phyloP scores from a whole-genome alignment of 1,140 invertebrate genomes.

The Caenorhabditis elegans region DNA sequence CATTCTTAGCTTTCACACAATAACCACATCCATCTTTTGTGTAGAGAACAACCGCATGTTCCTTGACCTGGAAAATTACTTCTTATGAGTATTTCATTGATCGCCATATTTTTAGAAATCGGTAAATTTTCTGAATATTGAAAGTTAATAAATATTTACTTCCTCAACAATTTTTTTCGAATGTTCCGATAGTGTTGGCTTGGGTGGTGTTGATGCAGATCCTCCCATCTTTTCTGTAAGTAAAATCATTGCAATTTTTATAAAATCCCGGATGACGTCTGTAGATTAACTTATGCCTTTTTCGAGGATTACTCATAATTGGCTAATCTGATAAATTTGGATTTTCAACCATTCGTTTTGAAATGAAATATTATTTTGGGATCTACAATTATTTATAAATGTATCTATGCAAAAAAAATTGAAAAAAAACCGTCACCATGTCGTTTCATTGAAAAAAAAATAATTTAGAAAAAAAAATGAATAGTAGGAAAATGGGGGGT shows the following conservation, averaged over 20 bases:
- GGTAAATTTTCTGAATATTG: background rate
- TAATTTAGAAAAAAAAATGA: background rate
- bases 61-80: slow-evolving; percentile 35
- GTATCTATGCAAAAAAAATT: too few relatives aligned
- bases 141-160: background rate
- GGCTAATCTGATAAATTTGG: too few relatives aligned
- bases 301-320: too few relatives aligned
- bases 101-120: too few relatives aligned
- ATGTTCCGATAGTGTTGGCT: background rate
- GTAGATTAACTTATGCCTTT: too few relatives aligned
- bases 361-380: too few relatives aligned
- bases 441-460: slow-evolving; percentile 5
- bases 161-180: background rate
- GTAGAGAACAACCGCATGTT: slow-evolving; percentile 46
- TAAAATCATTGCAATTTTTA: too few relatives aligned
- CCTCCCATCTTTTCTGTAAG: background rate
- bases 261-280: too few relatives aligned
- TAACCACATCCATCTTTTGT: slow-evolving; percentile 45
- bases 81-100: too few relatives aligned
- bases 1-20: slow-evolving; percentile 42
- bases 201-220: background rate
- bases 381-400: too few relatives aligned
- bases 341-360: background rate
- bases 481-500: background rate
- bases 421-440: background rate